Evolutionary conservation across 2,888 invertebrate genomes (phyloP).

Genomic region (Tanaodytes sp.): DNA sequence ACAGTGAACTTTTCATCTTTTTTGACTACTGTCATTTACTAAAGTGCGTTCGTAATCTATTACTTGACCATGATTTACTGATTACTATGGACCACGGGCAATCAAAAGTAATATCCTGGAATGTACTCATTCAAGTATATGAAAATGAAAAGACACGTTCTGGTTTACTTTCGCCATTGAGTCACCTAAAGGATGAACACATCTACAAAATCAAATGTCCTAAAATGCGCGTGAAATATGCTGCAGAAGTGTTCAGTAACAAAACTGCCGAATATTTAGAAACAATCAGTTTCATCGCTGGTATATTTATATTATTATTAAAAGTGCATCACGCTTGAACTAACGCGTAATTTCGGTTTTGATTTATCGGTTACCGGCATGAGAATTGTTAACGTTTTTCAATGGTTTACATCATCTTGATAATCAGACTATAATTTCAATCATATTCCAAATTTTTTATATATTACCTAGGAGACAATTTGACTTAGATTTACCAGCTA

Average conservation of each 20-base stretch:
- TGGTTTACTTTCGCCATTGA: neutral
- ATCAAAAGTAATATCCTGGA: neutral
- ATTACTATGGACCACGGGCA: neutral
- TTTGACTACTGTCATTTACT: constrained; percentile 20
- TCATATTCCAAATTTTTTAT: no score
- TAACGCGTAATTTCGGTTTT: no score
- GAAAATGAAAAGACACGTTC: constrained; percentile 8
- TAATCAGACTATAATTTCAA: no score
- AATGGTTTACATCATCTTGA: no score
- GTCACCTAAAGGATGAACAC: constrained; percentile 15
- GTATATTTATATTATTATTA: constrained; percentile 9
- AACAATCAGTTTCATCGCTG: neutral
- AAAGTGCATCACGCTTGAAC: no score
- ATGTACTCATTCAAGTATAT: neutral
- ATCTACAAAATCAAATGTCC: neutral
- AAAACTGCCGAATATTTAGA: constrained; percentile 13
- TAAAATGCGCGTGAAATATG: constrained; percentile 20
- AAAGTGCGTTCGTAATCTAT: constrained; percentile 3
- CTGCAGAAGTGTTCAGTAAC: constrained; percentile 19
- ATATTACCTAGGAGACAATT: no score
- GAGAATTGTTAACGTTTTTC: no score
- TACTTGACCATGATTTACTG: constrained; percentile 4
- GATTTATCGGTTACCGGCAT: no score
- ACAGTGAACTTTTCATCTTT: neutral
- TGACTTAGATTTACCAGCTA: no score